These are phyloP conservation scores for Drosophila buzzatii DNA, from an alignment of 2,888 invertebrate species.

Conservation along the genomic window DNA sequence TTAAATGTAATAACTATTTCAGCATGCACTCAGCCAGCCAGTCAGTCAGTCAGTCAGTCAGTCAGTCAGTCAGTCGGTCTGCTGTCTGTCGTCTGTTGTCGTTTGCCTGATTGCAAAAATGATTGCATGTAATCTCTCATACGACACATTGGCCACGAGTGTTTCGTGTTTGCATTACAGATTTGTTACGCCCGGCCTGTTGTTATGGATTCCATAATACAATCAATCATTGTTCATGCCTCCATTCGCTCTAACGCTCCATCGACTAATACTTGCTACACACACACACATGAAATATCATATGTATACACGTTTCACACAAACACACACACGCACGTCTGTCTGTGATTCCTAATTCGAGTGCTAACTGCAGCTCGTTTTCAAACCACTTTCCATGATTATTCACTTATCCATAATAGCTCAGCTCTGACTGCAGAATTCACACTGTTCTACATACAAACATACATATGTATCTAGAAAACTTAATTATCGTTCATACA, in stretches of 20 bases:
- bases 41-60: constrained; percentile 18
- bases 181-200: constrained; percentile 46
- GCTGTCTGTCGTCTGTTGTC: constrained; percentile 20
- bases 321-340: too few relatives aligned
- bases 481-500: too few relatives aligned
- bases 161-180: constrained; percentile 42
- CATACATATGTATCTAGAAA: not conserved
- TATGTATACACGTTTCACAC: too few relatives aligned
- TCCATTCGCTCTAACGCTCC: not conserved
- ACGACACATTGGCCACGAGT: constrained; percentile 52
- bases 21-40: constrained; percentile 45
- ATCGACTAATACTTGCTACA: constrained; percentile 9
- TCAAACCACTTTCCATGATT: constrained; percentile 2
- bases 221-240: constrained; percentile 44
- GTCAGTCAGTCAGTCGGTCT: constrained; percentile 6
- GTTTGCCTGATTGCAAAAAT: constrained; percentile 59
- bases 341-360: not conserved
- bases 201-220: constrained; percentile 46
- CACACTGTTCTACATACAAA: not conserved
- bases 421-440: not conserved
- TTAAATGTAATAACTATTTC: constrained; percentile 68
- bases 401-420: constrained; percentile 1
- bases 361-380: constrained; percentile 1
- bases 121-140: constrained; percentile 68
- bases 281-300: not conserved